These are phyloP conservation scores for Gobio occitaniae DNA, from an alignment of 2,797 vertebrate species.

Conservation along the genomic window DNA sequence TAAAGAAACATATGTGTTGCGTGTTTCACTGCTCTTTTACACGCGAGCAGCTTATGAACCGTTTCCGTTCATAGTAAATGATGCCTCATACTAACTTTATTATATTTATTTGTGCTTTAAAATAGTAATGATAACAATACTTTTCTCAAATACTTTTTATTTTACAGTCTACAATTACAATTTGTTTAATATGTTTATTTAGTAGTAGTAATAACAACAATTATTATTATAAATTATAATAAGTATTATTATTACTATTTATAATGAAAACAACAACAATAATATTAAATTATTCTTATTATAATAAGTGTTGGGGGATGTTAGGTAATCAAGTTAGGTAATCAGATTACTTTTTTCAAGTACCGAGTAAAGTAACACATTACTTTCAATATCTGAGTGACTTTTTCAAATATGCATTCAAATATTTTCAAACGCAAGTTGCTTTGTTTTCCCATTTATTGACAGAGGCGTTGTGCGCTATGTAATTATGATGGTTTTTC, in stretches of 20 bases:
- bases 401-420: not conserved
- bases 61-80: not conserved
- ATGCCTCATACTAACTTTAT: not conserved
- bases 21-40: not conserved
- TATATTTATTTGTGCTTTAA: not conserved
- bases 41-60: not conserved
- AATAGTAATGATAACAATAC: too few relatives aligned
- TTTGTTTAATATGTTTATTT: not conserved
- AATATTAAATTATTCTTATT: not conserved
- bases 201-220: too few relatives aligned
- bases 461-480: too few relatives aligned
- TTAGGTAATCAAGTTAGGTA: not conserved
- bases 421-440: too few relatives aligned
- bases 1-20: too few relatives aligned
- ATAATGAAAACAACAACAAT: not conserved
- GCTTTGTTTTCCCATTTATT: too few relatives aligned
- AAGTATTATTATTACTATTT: too few relatives aligned
- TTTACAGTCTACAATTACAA: not conserved
- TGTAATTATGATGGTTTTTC: too few relatives aligned
- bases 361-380: not conserved
- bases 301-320: not conserved
- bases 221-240: too few relatives aligned
- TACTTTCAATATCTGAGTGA: not conserved
- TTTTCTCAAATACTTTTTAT: too few relatives aligned
- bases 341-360: not conserved